Conservation (phyloP, 2,797 vertebrate genomes). For the Thripadectes ignobilis region DNA sequence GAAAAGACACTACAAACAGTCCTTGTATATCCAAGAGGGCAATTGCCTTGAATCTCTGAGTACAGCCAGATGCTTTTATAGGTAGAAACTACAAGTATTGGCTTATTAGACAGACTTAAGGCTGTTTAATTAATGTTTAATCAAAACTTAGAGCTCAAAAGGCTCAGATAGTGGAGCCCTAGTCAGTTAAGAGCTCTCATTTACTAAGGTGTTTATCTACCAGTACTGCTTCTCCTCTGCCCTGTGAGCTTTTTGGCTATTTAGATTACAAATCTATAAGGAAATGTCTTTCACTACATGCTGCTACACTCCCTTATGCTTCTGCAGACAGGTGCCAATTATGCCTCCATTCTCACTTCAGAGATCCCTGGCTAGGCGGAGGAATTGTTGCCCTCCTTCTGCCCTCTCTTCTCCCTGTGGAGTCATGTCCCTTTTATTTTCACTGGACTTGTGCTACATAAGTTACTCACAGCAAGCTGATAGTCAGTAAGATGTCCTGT, state of each 20-base stretch:
- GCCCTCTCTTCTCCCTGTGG: neutral
- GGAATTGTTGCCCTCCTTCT: neutral
- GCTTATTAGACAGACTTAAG: neutral
- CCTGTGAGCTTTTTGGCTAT: neutral
- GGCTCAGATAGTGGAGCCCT: neutral
- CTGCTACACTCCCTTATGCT: neutral
- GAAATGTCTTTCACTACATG: neutral
- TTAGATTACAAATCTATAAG: neutral
- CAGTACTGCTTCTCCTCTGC: neutral
- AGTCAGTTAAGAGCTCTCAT: neutral
- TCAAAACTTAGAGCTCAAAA: neutral
- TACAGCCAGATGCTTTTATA: neutral
- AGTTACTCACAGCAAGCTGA: neutral
- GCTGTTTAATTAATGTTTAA: neutral
- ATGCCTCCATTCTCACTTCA: neutral
- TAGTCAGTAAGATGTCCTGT: neutral
- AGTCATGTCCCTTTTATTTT: neutral
- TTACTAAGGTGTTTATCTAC: neutral
- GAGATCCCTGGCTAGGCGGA: neutral
- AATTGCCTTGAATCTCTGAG: neutral
- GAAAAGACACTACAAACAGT: neutral
- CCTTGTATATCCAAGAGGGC: neutral
- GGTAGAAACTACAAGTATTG: neutral
- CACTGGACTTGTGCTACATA: neutral
- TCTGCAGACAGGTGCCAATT: neutral